Evolutionary conservation across 2,797 vertebrate species (phyloP).

Genomic region (Chelmon rostratus): DNA sequence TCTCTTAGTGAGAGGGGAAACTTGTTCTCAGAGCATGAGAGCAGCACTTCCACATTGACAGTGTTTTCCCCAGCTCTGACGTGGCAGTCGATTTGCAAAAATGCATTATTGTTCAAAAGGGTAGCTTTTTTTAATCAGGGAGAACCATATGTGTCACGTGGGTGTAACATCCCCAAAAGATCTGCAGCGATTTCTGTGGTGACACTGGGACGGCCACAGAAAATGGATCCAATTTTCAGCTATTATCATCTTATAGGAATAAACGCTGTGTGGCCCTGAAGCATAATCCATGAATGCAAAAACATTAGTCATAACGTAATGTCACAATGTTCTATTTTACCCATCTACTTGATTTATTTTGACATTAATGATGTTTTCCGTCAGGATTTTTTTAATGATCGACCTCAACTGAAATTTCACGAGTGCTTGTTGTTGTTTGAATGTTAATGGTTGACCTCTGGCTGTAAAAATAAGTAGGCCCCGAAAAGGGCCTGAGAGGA

Average conservation of each 20-base stretch:
- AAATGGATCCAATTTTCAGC: conserved; percentile 26
- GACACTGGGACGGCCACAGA: conserved; percentile 12
- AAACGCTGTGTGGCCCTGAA: conserved; percentile 7
- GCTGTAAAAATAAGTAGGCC: conserved; percentile 47
- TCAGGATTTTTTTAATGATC: conserved; percentile 30
- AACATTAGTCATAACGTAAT: conserved; percentile 33
- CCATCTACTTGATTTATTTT: conserved; percentile 33
- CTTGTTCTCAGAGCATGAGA: conserved; percentile 21
- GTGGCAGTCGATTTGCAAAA: conserved; percentile 29
- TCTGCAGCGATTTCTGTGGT: conserved; percentile 22
- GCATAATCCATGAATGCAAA: neutral
- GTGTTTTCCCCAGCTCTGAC: conserved; percentile 1
- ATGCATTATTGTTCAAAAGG: neutral
- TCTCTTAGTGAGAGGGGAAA: conserved; percentile 45
- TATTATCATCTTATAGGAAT: conserved; percentile 20
- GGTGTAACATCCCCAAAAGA: conserved; percentile 15
- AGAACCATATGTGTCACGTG: conserved; percentile 19
- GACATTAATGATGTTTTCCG: conserved; percentile 56
- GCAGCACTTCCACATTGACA: neutral
- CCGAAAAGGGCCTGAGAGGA: conserved; percentile 28
- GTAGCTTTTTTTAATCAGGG: conserved; percentile 6
- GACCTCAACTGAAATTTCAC: conserved; percentile 26
- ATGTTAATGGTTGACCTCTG: conserved; percentile 40
- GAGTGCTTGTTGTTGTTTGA: conserved; percentile 48
- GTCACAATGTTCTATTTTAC: conserved; percentile 24